phyloP scores from a whole-genome alignment of 2,888 invertebrate genomes.

The Meiosimyza decipiens region DNA sequence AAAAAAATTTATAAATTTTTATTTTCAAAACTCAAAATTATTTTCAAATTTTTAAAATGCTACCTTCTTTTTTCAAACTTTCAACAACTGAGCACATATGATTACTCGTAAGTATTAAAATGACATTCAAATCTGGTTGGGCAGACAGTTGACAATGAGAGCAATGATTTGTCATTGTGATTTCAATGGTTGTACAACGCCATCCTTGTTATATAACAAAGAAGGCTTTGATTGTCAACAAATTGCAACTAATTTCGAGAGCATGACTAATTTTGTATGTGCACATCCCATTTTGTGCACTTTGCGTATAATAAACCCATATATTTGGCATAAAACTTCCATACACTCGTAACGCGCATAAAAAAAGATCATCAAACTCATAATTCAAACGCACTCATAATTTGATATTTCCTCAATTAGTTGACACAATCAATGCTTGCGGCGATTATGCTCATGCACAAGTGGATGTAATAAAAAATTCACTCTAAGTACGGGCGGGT shows the following conservation, averaged over 20 bases:
- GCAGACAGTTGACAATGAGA: not conserved
- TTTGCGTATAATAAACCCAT: too few species aligned
- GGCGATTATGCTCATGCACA: not conserved
- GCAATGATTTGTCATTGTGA: constrained; percentile 19
- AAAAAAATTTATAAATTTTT: too few species aligned
- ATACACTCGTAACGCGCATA: too few species aligned
- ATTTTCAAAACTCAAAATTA: too few species aligned
- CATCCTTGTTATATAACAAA: not conserved
- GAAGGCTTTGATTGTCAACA: not conserved
- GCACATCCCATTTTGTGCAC: too few species aligned
- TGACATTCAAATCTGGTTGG: constrained; percentile 11
- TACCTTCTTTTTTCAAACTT: not conserved
- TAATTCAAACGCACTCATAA: constrained; percentile 49
- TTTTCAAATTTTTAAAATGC: not conserved
- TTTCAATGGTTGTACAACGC: not conserved
- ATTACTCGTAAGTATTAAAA: not conserved
- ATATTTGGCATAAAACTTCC: too few species aligned
- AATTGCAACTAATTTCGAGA: not conserved
- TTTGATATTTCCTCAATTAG: constrained; percentile 66
- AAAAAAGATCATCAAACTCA: not conserved
- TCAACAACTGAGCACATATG: not conserved
- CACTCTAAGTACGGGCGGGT: constrained; percentile 2
- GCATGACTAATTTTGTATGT: constrained; percentile 8
- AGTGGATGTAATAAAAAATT: not conserved
- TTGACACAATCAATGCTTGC: constrained; percentile 44